Conservation (phyloP, 2,888 invertebrate species). For the Ellobium chinense region DNA sequence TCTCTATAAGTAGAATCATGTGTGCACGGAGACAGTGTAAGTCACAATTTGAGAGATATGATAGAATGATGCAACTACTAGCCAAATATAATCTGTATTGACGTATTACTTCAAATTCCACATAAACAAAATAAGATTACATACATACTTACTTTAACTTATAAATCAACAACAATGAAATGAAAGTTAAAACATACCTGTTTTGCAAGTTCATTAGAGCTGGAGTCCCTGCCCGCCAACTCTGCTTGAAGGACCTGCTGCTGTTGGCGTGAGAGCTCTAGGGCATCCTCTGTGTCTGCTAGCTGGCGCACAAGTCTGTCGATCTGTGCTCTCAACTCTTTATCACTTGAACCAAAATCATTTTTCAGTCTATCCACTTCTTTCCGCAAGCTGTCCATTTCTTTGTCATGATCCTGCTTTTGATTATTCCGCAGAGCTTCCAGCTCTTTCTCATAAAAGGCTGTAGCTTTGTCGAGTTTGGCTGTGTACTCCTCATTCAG, state of each 20-base stretch:
- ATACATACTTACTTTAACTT: no score
- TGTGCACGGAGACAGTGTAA: background rate
- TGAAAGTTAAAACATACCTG: constrained; percentile 66
- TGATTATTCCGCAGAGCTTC: constrained; percentile 67
- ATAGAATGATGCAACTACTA: no score
- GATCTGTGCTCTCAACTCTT: constrained; percentile 66
- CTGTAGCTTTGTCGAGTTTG: constrained; percentile 74
- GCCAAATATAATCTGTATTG: no score
- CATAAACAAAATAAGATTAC: no score
- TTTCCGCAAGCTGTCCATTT: constrained; percentile 59
- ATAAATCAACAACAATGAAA: no score
- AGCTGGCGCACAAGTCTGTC: constrained; percentile 72
- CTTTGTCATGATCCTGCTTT: constrained; percentile 60
- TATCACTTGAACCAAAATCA: constrained; percentile 67
- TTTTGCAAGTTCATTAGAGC: constrained; percentile 57
- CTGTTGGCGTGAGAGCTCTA: constrained; percentile 60
- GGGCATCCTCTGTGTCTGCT: constrained; percentile 70
- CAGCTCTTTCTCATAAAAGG: constrained; percentile 77
- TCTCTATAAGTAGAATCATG: background rate
- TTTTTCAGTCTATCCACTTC: constrained; percentile 72
- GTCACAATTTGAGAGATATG: no score
- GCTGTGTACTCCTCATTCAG: constrained; percentile 72
- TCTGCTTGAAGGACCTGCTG: constrained; percentile 55
- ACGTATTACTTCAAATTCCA: no score
- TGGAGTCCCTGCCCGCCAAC: constrained; percentile 60